Evolutionary conservation across 2,888 invertebrate genomes (phyloP).

Genomic region (Papilio gigon): DNA sequence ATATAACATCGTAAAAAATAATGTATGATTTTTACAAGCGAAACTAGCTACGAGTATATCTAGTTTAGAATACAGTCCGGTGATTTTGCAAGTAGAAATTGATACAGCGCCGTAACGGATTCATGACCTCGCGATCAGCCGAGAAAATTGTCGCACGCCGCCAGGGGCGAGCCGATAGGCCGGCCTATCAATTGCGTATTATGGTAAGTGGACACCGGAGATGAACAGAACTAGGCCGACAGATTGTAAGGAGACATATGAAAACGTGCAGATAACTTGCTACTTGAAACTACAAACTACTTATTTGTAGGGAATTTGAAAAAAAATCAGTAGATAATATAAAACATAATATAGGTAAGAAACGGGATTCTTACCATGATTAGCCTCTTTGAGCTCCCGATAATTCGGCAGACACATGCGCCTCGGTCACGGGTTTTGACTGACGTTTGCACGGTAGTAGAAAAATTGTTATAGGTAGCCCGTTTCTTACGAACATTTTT

Average conservation of each 20-base stretch:
- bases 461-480: too few relatives aligned
- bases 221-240: slow-evolving; percentile 25
- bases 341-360: too few relatives aligned
- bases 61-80: neutral
- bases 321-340: too few relatives aligned
- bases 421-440: too few relatives aligned
- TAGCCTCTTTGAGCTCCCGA: too few relatives aligned
- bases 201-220: slow-evolving; percentile 22
- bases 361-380: neutral
- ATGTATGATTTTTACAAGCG: too few relatives aligned
- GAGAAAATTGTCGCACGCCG: slow-evolving; percentile 30
- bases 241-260: neutral
- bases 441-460: too few relatives aligned
- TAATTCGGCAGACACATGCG: too few relatives aligned
- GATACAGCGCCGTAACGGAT: slow-evolving; percentile 34
- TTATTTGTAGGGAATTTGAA: neutral
- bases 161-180: slow-evolving; percentile 26
- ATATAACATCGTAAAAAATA: neutral
- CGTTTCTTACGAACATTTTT: too few relatives aligned
- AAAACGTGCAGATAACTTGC: neutral
- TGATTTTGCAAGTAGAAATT: slow-evolving; percentile 32
- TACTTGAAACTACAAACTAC: neutral
- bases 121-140: slow-evolving; percentile 29
- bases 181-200: slow-evolving; percentile 22
- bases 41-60: neutral